Percentiles rank a stretch among this genome's conserved stretches.
Conservation (phyloP, 2,797 vertebrate genomes). For the Manis javanica region DNA sequence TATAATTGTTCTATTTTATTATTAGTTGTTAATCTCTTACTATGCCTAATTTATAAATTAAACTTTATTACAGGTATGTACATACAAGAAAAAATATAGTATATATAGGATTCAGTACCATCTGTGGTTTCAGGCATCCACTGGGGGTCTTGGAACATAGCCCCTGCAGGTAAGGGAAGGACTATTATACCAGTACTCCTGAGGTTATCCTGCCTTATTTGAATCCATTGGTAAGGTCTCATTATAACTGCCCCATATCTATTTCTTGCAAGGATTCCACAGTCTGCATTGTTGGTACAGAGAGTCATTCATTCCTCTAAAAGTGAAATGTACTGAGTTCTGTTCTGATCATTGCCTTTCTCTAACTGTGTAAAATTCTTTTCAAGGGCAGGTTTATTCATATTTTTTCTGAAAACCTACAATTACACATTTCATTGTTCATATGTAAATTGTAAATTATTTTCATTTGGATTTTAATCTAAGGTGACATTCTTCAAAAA, state of each 20-base stretch:
- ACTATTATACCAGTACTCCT: background rate
- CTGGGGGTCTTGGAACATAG: background rate
- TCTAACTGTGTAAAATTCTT: background rate
- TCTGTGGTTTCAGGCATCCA: background rate
- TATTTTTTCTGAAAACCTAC: background rate
- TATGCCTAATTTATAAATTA: background rate
- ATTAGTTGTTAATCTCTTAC: background rate
- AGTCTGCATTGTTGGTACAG: fast-evolving
- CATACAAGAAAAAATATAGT: background rate
- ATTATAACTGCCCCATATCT: background rate
- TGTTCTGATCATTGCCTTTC: background rate
- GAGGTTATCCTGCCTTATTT: background rate
- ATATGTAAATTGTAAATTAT: background rate
- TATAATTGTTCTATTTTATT: background rate
- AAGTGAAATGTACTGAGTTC: background rate
- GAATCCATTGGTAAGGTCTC: background rate
- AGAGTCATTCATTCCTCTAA: background rate
- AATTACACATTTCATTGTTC: background rate
- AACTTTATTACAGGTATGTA: background rate
- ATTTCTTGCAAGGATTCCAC: background rate
- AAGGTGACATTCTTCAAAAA: background rate
- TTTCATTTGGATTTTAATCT: background rate
- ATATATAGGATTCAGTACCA: background rate
- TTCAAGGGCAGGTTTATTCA: background rate
- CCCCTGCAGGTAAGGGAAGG: background rate